These are phyloP conservation scores for Drosophila nigritarsus DNA, from an alignment of 2,888 invertebrate genomes.

Conservation along the genomic window DNA sequence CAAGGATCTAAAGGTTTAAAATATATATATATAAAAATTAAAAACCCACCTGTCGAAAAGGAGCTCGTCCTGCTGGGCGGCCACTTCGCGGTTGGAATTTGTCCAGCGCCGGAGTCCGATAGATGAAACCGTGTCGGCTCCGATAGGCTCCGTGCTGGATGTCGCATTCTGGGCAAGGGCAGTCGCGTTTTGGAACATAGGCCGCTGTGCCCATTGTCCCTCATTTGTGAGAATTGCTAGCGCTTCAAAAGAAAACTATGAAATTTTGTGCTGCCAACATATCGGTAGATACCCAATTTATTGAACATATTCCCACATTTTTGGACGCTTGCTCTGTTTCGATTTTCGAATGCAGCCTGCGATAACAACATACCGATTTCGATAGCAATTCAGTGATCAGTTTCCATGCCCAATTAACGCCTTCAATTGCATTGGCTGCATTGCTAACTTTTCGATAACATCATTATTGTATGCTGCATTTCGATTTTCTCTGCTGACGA, in stretches of 20 bases:
- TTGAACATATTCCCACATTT: not conserved
- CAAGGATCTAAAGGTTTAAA: not conserved
- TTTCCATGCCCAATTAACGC: not conserved
- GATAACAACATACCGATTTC: not conserved
- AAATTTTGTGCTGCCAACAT: conserved; percentile 26
- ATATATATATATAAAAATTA: not conserved
- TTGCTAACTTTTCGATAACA: not conserved
- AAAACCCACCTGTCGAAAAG: not conserved
- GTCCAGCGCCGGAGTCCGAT: conserved; percentile 17
- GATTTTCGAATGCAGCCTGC: not conserved
- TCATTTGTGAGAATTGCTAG: conserved; percentile 7
- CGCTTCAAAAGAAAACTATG: not conserved
- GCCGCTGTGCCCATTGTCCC: conserved; percentile 37
- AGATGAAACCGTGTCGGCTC: conserved; percentile 24
- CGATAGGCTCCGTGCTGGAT: not conserved
- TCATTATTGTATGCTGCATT: conserved; percentile 40
- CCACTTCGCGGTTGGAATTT: not conserved
- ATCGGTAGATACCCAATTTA: not conserved
- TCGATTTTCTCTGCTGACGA: not conserved
- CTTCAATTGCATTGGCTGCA: not conserved
- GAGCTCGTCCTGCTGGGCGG: not conserved
- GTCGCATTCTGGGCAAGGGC: not conserved
- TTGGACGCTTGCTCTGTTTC: conserved; percentile 22
- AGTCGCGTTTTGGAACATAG: not conserved
- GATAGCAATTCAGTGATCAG: not conserved